These are phyloP conservation scores for Cerastis rubricosa DNA, from an alignment of 2,888 invertebrate species.

Conservation along the genomic window DNA sequence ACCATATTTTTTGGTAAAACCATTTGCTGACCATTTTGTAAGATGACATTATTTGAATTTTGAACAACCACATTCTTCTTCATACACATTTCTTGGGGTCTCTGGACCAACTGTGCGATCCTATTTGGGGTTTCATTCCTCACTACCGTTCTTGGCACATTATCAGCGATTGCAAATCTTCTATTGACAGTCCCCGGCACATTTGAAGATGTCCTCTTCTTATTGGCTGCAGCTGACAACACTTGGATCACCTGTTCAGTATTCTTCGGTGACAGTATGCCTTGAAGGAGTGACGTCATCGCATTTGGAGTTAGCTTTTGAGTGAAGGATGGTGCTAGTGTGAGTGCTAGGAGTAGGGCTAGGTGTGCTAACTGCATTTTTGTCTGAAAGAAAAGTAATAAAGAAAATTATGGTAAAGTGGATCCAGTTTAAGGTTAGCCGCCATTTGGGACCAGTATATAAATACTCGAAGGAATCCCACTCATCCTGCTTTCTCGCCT, in stretches of 20 bases:
- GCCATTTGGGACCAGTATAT: background rate
- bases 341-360: slow-evolving; percentile 33
- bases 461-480: background rate
- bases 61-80: slow-evolving; percentile 10
- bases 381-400: slow-evolving; percentile 52
- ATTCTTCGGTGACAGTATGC: slow-evolving; percentile 70
- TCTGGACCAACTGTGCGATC: slow-evolving; percentile 9
- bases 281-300: slow-evolving; percentile 66
- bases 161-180: slow-evolving; percentile 41
- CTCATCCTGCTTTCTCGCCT: background rate
- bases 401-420: background rate
- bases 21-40: slow-evolving; percentile 14
- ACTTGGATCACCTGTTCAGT: slow-evolving; percentile 68
- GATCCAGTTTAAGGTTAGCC: background rate
- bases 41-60: slow-evolving; percentile 14
- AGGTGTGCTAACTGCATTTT: slow-evolving; percentile 48
- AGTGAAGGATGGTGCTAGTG: slow-evolving; percentile 33
- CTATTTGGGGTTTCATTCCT: slow-evolving; percentile 18
- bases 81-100: background rate
- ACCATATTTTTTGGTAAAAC: slow-evolving; percentile 22
- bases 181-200: background rate
- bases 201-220: slow-evolving; percentile 1
- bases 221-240: slow-evolving; percentile 50
- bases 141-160: slow-evolving; percentile 20
- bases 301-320: slow-evolving; percentile 56